phyloP scores from a whole-genome alignment of 2,797 vertebrate genomes.

The Forpus xanthops region DNA sequence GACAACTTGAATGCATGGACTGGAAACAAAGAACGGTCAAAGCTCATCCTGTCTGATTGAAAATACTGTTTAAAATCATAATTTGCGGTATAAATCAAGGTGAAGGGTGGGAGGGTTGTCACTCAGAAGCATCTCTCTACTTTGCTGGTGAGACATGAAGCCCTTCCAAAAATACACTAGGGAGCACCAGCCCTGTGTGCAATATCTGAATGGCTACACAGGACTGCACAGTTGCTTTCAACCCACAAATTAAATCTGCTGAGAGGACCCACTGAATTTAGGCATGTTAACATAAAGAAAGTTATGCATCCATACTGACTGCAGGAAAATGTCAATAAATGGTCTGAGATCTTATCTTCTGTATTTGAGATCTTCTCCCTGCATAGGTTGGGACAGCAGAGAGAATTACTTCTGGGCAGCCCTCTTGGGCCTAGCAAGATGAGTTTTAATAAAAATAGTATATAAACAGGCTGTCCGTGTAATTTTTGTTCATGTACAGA shows the following conservation, averaged over 20 bases:
- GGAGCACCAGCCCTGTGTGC: background rate
- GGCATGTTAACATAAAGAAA: background rate
- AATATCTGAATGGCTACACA: background rate
- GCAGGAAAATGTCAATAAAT: background rate
- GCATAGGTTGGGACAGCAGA: background rate
- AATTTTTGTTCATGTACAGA: background rate
- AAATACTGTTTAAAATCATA: background rate
- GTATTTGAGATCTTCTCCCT: background rate
- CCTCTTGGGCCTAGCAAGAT: background rate
- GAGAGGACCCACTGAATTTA: background rate
- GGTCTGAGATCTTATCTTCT: background rate
- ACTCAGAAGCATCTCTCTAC: background rate
- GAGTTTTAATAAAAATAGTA: background rate
- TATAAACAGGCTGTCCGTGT: background rate
- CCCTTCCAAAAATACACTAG: conserved; percentile 14
- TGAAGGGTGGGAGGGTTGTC: background rate
- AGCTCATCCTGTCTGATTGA: background rate
- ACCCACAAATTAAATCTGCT: background rate
- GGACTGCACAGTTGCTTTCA: background rate
- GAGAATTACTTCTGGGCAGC: background rate
- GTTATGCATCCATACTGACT: background rate
- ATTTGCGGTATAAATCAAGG: background rate
- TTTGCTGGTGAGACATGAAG: background rate
- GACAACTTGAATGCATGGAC: background rate
- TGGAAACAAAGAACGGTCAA: background rate